Conservation (phyloP, 2,888 invertebrate species). For the Balanococcus diminutus region DNA sequence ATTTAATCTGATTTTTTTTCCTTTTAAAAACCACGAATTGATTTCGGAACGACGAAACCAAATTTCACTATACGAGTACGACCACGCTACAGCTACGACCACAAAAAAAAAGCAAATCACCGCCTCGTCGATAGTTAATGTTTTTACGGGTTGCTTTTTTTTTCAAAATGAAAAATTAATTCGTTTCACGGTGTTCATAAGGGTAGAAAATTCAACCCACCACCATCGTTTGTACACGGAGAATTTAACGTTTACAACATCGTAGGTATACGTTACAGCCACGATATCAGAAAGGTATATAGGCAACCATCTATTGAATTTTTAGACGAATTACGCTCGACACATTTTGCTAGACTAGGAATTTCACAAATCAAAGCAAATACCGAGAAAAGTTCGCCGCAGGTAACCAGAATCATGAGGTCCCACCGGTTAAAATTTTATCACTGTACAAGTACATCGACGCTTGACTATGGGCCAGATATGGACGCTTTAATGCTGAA, state of each 20-base stretch:
- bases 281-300: too few relatives aligned
- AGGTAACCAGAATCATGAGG: background rate
- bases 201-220: background rate
- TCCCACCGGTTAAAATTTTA: background rate
- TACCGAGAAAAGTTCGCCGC: too few relatives aligned
- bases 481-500: background rate
- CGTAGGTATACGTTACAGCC: too few relatives aligned
- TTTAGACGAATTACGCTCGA: too few relatives aligned
- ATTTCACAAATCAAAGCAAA: too few relatives aligned
- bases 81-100: background rate
- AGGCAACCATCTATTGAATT: background rate
- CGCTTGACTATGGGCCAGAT: background rate
- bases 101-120: slow-evolving; percentile 13
- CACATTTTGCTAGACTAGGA: too few relatives aligned
- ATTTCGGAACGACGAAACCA: background rate
- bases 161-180: slow-evolving; percentile 19
- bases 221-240: too few relatives aligned
- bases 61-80: background rate
- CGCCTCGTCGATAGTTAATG: background rate
- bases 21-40: background rate
- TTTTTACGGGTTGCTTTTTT: background rate
- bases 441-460: background rate
- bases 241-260: too few relatives aligned
- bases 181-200: background rate
- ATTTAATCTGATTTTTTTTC: slow-evolving; percentile 1